phyloP scores from a whole-genome alignment of 2,888 invertebrate species.

The Drosophila anomalipes region DNA sequence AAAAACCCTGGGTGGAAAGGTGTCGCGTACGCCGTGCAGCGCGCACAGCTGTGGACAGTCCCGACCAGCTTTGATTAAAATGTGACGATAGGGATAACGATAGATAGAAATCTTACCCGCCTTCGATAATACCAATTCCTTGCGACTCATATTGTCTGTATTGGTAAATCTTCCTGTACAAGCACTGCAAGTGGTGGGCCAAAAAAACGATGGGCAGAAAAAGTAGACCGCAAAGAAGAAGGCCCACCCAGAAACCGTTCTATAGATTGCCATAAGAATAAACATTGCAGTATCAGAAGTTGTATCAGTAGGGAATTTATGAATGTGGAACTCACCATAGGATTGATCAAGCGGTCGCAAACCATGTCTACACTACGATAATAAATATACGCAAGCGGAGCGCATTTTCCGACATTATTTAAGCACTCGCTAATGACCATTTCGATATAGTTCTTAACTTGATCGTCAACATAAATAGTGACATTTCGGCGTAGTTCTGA shows the following conservation, averaged over 20 bases:
- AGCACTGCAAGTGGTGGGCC: background rate
- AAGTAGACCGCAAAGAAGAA: background rate
- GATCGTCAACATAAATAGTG: background rate
- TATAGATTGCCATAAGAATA: background rate
- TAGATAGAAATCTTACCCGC: background rate
- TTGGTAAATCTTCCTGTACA: background rate
- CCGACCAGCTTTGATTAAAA: background rate
- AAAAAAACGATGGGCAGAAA: background rate
- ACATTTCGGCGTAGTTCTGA: background rate
- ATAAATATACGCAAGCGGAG: constrained; percentile 2
- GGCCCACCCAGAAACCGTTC: constrained; percentile 3
- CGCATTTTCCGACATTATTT: background rate
- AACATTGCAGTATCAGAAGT: background rate
- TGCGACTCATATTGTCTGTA: background rate
- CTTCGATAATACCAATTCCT: background rate
- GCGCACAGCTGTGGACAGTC: background rate
- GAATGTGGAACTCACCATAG: background rate
- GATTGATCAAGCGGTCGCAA: background rate
- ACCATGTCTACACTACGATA: background rate
- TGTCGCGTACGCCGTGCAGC: background rate
- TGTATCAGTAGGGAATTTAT: background rate
- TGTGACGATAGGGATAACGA: background rate
- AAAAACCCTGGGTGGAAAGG: background rate
- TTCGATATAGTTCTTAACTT: background rate
- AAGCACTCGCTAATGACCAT: background rate